phyloP scores from a whole-genome alignment of 2,113 vertebrate genomes.

The Alces alces region DNA sequence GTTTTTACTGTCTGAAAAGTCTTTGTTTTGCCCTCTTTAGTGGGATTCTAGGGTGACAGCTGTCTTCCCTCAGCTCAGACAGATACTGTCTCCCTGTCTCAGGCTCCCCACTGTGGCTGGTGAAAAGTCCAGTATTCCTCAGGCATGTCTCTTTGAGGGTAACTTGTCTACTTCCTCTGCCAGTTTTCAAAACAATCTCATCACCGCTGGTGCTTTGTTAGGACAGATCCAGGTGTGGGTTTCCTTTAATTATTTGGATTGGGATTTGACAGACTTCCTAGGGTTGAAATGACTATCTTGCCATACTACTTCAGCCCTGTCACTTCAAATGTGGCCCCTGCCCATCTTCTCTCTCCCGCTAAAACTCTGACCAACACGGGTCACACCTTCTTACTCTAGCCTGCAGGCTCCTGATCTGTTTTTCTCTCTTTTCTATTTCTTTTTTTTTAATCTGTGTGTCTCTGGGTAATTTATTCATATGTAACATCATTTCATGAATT shows the following conservation, averaged over 20 bases:
- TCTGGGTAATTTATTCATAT: background rate
- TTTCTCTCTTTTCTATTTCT: background rate
- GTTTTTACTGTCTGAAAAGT: background rate
- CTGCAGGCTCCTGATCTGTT: background rate
- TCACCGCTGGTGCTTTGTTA: background rate
- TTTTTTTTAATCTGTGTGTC: background rate
- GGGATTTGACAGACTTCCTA: background rate
- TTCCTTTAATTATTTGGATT: too few relatives aligned
- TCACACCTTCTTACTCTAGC: too few relatives aligned
- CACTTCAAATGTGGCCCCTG: background rate
- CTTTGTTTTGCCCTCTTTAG: background rate
- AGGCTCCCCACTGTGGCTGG: background rate
- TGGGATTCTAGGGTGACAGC: background rate
- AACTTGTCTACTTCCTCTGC: too few relatives aligned
- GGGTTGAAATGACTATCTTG: accelerated
- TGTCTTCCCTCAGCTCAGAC: background rate
- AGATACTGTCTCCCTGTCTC: background rate
- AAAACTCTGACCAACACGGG: too few relatives aligned
- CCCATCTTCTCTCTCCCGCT: background rate
- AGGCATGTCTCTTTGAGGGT: accelerated
- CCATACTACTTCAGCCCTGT: background rate
- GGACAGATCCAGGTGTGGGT: accelerated
- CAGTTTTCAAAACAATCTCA: background rate
- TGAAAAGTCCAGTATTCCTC: too few relatives aligned
- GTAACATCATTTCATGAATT: background rate